Evolutionary conservation across 2,888 invertebrate species (phyloP), one percentile per base, ranked within the genome.

Genomic region (Drosophila nr. perissopoda): DNA sequence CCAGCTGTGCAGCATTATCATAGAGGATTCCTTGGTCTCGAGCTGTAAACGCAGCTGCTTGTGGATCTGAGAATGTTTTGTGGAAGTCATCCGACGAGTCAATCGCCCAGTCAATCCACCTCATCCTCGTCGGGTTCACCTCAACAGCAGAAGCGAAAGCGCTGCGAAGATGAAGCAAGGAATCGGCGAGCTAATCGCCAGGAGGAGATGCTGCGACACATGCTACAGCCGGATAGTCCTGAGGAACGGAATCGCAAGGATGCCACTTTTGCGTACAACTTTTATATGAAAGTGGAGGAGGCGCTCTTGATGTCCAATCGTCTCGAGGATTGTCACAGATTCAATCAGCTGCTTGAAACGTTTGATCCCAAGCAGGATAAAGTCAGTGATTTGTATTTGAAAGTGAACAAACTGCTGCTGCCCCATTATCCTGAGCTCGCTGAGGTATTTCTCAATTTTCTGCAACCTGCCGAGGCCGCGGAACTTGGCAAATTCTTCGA

Each of bases 371-470:
- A 92, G 27, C 94, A 93, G 48, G 95, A 95, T 74, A 95, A 94
- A 64, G 95, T 95, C 0, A 93, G 95, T 29, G 95, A 95, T 82
- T 93, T 96, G 53, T 96, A 96, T 92, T 83, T 92, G 79, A 92
- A 92, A 92, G 81, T 93, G 59, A 95, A 95, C 82, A 91, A 93
- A 25, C 91, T 97, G 46, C 94, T 97, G 74, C 94, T 95, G 46
- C 94, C 94, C 27, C 95, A 95, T 64, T 95, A 97, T 92, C 95
- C 95, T 7, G 97, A 97, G 88, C 94, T 98, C 60, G 94, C 96
- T 3, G 96, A 97, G 74, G 97, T 98, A 82, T 98, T 98, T 91
- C 94, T 98, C 7, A 94, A 96, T 49, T 98, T 98, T 93, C 93
- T 98, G 69, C 95, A 96, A 79, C 96, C 97, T 1, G 95, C 96